Base-by-base conservation (phyloP, 2,797 vertebrate genomes). In the Falco cherrug region DNA sequence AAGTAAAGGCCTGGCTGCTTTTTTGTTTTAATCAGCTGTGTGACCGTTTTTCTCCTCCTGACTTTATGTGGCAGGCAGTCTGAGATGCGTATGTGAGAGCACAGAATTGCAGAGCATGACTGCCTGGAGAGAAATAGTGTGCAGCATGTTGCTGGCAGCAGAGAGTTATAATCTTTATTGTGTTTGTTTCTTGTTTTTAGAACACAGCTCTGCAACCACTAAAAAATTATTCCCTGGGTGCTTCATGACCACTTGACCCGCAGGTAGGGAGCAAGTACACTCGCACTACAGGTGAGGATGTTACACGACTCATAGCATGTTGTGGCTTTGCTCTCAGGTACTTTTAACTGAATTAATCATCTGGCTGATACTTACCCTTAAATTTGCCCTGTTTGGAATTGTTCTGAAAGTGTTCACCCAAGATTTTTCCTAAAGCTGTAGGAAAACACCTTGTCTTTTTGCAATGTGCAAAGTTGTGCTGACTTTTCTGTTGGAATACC, bases 41-140 rank as follows among this genome's bases (percentile, higher is more conserved):
- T 67, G 53, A 29, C 18, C 4, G 0, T 50, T 60, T 82, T 59
- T 19, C 7, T 8, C 2, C 18, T 54, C 26, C 16, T 67, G 68
- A 11, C 60, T 80, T 83, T 79, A 15, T 71, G 43, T 92, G 65
- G 21, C 0, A 2, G 21, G 60, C 22, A 24, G 50, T 50, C 39
- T 16, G 69, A 75, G 54, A 6, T 51, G 37, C 0, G 1, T 59
- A 18, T 0, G 1, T 56, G 20, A 25, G 19, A 59, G 48, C 35
- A 3, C 41, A 33, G 3, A 51, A 7, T 26, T 1, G 8, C 41
- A 45, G 39, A 61, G 28, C 18, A 5, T 4, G 24, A 22, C 45
- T 78, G 50, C 57, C 24, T 56, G 79, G 20, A 74, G 33, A 39
- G 20, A 67, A 48, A 14, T 1, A 4, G 2, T 7, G 5, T 37